These are phyloP conservation scores for Drosophila miranda DNA, from an alignment of 1,140 invertebrate species.

Conservation along the genomic window DNA sequence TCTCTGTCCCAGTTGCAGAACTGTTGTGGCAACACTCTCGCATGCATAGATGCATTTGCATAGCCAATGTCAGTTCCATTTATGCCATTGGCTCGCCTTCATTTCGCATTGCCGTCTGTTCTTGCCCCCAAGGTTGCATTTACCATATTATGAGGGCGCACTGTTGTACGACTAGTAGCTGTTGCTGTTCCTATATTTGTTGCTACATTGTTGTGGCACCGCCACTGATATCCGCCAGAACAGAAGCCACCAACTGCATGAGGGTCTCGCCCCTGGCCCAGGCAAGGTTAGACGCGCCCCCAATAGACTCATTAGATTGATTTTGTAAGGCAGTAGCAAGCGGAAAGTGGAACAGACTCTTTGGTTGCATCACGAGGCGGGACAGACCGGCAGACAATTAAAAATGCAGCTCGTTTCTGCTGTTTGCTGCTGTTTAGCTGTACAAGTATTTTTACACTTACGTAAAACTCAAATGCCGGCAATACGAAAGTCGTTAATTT, in stretches of 20 bases:
- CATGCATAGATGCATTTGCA: constrained; percentile 57
- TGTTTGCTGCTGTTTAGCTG: constrained; percentile 11
- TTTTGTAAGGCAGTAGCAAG: not conserved
- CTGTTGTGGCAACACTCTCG: constrained; percentile 27
- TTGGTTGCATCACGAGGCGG: constrained; percentile 26
- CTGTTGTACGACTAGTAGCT: constrained; percentile 36
- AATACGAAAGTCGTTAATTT: constrained; percentile 47
- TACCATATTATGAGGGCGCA: constrained; percentile 68
- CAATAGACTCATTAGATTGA: constrained; percentile 4
- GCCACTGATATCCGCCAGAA: constrained; percentile 31
- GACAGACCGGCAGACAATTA: constrained; percentile 31
- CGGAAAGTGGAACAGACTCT: not conserved
- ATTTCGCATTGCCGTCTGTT: constrained; percentile 45
- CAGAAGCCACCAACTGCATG: constrained; percentile 4
- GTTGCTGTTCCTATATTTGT: not conserved
- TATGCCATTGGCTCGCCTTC: constrained; percentile 62
- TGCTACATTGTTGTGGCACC: not conserved
- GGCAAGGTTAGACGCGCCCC: constrained; percentile 8
- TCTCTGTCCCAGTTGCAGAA: not conserved
- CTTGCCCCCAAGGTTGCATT: constrained; percentile 61
- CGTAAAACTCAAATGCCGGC: constrained; percentile 48
- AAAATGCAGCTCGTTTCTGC: constrained; percentile 27
- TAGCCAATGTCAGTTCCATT: constrained; percentile 67
- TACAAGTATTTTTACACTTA: constrained; percentile 33
- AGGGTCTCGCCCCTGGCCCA: constrained; percentile 12